These are phyloP conservation scores for Lissonota sp. DNA, from an alignment of 2,888 invertebrate species.

Conservation along the genomic window DNA sequence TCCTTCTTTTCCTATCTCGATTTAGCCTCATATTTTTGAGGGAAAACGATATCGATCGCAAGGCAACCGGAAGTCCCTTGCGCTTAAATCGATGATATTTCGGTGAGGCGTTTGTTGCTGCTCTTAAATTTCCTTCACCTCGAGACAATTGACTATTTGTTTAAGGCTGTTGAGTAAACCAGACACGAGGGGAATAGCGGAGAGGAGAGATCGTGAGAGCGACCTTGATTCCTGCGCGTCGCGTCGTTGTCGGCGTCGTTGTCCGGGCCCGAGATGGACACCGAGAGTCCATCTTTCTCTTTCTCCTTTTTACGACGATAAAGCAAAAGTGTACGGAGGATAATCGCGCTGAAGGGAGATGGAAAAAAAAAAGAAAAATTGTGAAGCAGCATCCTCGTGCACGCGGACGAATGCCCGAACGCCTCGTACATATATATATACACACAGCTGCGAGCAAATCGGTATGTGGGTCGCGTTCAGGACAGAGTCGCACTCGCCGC, in stretches of 20 bases:
- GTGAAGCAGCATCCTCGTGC: constrained; percentile 64
- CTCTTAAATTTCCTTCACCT: too few species aligned
- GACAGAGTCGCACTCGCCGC: constrained; percentile 49
- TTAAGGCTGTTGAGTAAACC: constrained; percentile 31
- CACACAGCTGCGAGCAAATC: constrained; percentile 73
- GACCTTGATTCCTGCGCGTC: constrained; percentile 77
- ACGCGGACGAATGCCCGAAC: constrained; percentile 49
- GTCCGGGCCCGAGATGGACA: too few species aligned
- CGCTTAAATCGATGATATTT: too few species aligned
- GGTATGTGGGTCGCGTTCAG: constrained; percentile 81
- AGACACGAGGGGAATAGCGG: constrained; percentile 59
- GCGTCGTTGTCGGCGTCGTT: constrained; percentile 27
- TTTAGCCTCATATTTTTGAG: too few species aligned
- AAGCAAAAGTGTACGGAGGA: constrained; percentile 22
- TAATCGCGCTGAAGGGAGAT: constrained; percentile 19
- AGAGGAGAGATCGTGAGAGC: constrained; percentile 78
- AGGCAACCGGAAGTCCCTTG: too few species aligned
- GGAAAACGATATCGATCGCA: too few species aligned
- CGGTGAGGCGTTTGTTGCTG: too few species aligned
- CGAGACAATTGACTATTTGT: too few species aligned
- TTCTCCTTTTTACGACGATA: not conserved
- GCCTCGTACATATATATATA: too few species aligned
- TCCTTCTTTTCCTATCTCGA: too few species aligned
- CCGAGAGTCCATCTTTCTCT: constrained; percentile 26
- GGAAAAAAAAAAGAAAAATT: constrained; percentile 27